Conservation (phyloP, 2,113 vertebrate species). For the Ranitomeya imitator region DNA sequence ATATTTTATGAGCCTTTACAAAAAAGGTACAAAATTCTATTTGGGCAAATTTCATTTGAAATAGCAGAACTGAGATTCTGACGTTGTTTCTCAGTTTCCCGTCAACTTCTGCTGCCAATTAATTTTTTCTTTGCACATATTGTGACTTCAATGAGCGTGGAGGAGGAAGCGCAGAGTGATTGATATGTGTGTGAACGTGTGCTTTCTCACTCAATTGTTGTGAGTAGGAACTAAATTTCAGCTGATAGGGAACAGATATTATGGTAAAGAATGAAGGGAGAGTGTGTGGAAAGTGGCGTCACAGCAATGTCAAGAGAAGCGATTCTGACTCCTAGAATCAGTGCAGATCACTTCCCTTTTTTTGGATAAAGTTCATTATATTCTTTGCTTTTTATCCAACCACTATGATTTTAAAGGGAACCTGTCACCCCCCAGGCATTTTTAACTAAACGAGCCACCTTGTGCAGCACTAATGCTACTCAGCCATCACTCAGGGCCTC, state of each 20-base stretch:
- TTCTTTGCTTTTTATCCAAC: neutral
- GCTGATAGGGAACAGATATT: neutral
- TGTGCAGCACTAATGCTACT: too few species aligned
- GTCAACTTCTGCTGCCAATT: neutral
- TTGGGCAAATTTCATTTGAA: neutral
- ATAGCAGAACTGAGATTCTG: neutral
- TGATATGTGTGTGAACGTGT: neutral
- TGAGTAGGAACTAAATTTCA: neutral
- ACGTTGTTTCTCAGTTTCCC: neutral
- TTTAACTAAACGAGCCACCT: too few species aligned
- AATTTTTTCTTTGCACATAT: neutral
- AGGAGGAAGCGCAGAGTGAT: slow-evolving; percentile 12
- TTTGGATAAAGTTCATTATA: neutral
- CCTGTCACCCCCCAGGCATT: too few species aligned
- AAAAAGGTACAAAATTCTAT: too few species aligned
- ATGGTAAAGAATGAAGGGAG: neutral
- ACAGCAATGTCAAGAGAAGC: neutral
- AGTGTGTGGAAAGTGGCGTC: neutral
- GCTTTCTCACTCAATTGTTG: neutral
- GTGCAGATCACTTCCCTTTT: neutral
- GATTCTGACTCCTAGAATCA: neutral
- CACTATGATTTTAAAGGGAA: neutral
- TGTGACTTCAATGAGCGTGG: neutral
- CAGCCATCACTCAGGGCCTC: too few species aligned
- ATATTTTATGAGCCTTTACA: too few species aligned